phyloP scores from a whole-genome alignment of 1,140 invertebrate genomes.

The Antheraea mylitta region DNA sequence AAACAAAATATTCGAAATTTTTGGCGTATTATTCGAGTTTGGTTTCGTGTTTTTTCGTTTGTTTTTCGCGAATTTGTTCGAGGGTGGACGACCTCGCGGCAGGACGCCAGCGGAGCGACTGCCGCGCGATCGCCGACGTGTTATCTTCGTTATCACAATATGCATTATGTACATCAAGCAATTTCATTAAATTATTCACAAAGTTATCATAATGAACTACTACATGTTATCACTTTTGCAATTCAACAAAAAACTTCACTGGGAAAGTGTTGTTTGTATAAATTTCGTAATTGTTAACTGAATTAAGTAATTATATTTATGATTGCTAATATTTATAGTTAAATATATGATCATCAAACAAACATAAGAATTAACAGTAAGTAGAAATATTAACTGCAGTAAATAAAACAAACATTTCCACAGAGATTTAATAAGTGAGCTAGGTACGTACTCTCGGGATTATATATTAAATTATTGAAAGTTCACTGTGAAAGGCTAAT shows the following conservation, averaged over 20 bases:
- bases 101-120: constrained; percentile 57
- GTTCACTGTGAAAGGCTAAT: no score
- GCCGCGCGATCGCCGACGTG: constrained; percentile 28
- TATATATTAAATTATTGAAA: no score
- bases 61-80: constrained; percentile 37
- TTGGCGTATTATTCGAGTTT: constrained; percentile 50
- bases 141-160: constrained; percentile 50
- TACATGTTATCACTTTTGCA: not conserved
- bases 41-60: constrained; percentile 57
- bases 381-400: no score
- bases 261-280: not conserved
- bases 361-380: no score
- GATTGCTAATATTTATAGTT: no score
- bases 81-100: constrained; percentile 40
- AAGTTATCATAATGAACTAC: constrained; percentile 9
- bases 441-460: no score
- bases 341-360: no score
- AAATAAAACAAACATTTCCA: no score
- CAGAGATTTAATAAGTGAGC: no score
- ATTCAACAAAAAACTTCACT: not conserved
- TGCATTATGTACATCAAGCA: constrained; percentile 36
- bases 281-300: not conserved
- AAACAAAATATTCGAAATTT: constrained; percentile 14
- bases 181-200: constrained; percentile 32
- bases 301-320: no score